Base-by-base conservation (phyloP, 1,140 invertebrate species). In the Psix sp. region DNA sequence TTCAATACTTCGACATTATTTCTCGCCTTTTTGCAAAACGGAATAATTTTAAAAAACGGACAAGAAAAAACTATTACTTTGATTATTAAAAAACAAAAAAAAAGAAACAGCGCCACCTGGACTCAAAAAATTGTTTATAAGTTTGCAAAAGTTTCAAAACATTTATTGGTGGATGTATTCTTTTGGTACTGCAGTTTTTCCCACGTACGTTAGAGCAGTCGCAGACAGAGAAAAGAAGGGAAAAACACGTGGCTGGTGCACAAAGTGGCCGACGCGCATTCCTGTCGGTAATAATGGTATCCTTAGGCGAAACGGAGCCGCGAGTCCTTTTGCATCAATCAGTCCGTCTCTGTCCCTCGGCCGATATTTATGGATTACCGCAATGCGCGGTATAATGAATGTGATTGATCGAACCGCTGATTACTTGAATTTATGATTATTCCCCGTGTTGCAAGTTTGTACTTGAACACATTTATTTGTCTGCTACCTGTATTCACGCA, bases 351-450 rank as follows among this genome's bases (percentile, higher is more conserved):
- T 17, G 48, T 39, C 38, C 42, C 48, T 48, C 45, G 52, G 11
- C 29, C 56, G 48, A 74, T 74, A 63, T 76, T 63, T 67, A 67
- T 70, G 59, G 65, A 70, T 75, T 66, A 66, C 40, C 35, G 48
- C 60, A 62, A 70, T 60, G 51, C 38, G 29, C 52, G 33, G 29
- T 38, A 65, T 75, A 71, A 62, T 76, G 51, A 72, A 76, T 78
- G 74, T 79, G 77, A 78, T 79, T 80, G 79, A 78, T 80, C 75
- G 71, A 60, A 33, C 73, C 74, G 79, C 68, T 75, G 77, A 77
- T 78, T 77, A 68, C 72, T 63, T 78, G 74, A 76, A 80, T 78
- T 67, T 78, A 77, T 74, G 68, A 80, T 78, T 76, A 52, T 72
- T 56, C 40, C 17, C 26, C 62, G 52, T 48, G 45, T 74, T 65